Conservation (phyloP, 2,888 invertebrate genomes). For the Lasioglossum morio region DNA sequence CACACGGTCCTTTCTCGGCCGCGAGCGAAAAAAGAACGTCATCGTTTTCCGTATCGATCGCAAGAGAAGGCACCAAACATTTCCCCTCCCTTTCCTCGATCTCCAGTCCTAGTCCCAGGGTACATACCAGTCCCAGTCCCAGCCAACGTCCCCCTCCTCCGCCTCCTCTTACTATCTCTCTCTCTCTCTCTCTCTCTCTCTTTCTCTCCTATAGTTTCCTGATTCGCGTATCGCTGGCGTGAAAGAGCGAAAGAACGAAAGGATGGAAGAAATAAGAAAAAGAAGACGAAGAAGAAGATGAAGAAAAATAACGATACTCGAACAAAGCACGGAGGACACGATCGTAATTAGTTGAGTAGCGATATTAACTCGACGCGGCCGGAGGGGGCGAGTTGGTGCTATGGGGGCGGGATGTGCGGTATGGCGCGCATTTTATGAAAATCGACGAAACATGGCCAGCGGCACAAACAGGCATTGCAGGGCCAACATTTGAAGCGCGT, state of each 20-base stretch:
- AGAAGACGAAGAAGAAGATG: background rate
- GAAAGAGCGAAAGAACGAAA: slow-evolving; percentile 18
- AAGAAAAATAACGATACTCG: slow-evolving; percentile 12
- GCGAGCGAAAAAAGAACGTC: background rate
- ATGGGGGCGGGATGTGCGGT: slow-evolving; percentile 84
- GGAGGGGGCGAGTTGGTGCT: slow-evolving; percentile 81
- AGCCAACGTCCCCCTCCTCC: background rate
- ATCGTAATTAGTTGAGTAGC: slow-evolving; percentile 49
- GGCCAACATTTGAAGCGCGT: slow-evolving; percentile 85
- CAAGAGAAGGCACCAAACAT: background rate
- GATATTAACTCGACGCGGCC: slow-evolving; percentile 41
- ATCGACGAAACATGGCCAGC: slow-evolving; percentile 84
- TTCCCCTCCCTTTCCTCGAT: background rate
- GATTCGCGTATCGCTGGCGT: slow-evolving; percentile 12
- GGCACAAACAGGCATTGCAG: slow-evolving; percentile 84
- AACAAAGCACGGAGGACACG: slow-evolving; percentile 33
- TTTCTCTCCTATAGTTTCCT: slow-evolving; percentile 16
- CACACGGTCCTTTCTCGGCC: background rate
- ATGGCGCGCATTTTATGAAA: slow-evolving; percentile 83
- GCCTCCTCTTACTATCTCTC: slow-evolving; percentile 1
- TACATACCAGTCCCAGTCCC: background rate
- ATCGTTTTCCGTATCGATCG: slow-evolving; percentile 15
- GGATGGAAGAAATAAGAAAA: background rate
- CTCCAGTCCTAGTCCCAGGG: background rate
- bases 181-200: slow-evolving; percentile 8